These are phyloP conservation scores for Bos taurus DNA, from an alignment of 2,113 vertebrate genomes.

Conservation along the genomic window ARS-UCD2.0 NC_037357.1:81457001-81457500, in stretches of 20 bases:
- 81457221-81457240: not conserved
- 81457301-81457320: not conserved
- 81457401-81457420: not conserved
- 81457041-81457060: slow-evolving; percentile 18
- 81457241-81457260: not conserved
- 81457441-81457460: not conserved
- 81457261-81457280: not conserved
- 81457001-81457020: not conserved
- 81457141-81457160: not conserved
- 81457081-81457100: slow-evolving; percentile 1
- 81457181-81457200: not conserved
- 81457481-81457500: not conserved
- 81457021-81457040: not conserved
- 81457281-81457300: not conserved
- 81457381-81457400: not conserved
- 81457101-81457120: not conserved
- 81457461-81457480: not conserved
- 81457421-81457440: not conserved
- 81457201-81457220: not conserved
- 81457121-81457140: not conserved
- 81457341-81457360: not conserved
- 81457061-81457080: not conserved
- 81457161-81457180: not conserved
- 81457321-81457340: not conserved
- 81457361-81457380: not conserved